Evolutionary conservation across 2,797 vertebrate species (phyloP).

Genomic region (Malacoctenus gilli): DNA sequence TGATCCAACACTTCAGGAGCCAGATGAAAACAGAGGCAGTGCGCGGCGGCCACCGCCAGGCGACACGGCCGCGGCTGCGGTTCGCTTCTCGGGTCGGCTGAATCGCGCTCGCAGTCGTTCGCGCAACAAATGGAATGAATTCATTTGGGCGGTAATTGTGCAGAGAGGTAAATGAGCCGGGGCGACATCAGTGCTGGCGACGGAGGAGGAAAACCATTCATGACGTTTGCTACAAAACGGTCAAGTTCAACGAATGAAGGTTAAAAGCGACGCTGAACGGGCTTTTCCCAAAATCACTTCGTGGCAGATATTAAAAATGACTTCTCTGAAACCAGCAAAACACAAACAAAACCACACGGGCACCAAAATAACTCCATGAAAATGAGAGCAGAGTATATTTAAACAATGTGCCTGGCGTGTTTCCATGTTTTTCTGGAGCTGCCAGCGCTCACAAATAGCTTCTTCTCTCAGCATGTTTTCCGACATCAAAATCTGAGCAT

Average conservation of each 20-base stretch:
- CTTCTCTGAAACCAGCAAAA: neutral
- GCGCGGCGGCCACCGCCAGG: slow-evolving; percentile 31
- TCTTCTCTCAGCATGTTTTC: neutral
- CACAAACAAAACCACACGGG: neutral
- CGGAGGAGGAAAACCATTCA: slow-evolving; percentile 28
- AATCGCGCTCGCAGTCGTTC: slow-evolving; percentile 44
- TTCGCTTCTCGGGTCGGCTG: slow-evolving; percentile 60
- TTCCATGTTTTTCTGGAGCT: neutral
- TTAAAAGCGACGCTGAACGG: neutral
- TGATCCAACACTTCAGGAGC: slow-evolving; percentile 70
- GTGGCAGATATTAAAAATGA: neutral
- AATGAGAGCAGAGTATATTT: neutral
- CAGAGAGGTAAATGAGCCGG: slow-evolving; percentile 15
- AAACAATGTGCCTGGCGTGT: neutral
- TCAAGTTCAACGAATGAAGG: slow-evolving; percentile 26
- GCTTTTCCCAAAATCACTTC: slow-evolving; percentile 10
- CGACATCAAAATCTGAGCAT: neutral
- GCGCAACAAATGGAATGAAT: slow-evolving; percentile 43
- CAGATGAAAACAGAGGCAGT: slow-evolving; percentile 66
- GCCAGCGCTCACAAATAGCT: neutral
- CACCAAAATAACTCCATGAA: slow-evolving; percentile 2
- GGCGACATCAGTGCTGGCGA: slow-evolving; percentile 30
- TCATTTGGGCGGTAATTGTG: slow-evolving; percentile 34
- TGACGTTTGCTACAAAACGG: slow-evolving; percentile 14
- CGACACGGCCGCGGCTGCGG: slow-evolving; percentile 62